A percentile compares a stretch with the other conserved stretches of the same genome.
Conservation (phyloP, 1,140 invertebrate genomes). For the Dinoponera quadriceps region DNA sequence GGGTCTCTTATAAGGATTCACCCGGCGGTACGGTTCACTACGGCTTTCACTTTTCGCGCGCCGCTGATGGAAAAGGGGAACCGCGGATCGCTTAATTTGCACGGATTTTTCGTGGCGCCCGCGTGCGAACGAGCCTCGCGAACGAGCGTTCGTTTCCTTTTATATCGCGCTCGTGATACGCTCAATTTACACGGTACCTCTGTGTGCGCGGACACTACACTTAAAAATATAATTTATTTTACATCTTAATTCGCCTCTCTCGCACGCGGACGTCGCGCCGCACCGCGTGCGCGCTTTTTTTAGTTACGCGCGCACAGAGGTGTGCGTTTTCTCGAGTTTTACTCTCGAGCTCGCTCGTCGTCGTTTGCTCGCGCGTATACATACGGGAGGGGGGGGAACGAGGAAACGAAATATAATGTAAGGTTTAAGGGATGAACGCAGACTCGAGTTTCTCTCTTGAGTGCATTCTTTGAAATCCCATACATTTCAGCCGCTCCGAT, state of each 20-base stretch:
- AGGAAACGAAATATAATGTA: conserved; percentile 33
- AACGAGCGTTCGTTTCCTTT: conserved; percentile 36
- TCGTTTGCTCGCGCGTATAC: no score
- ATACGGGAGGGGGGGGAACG: no score
- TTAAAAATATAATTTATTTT: conserved; percentile 58
- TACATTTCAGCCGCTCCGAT: conserved; percentile 33
- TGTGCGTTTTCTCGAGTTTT: conserved; percentile 17
- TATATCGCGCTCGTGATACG: conserved; percentile 56
- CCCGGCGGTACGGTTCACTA: conserved; percentile 33
- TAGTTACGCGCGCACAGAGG: not conserved
- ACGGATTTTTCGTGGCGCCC: conserved; percentile 21
- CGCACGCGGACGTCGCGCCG: not conserved
- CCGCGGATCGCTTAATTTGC: conserved; percentile 54
- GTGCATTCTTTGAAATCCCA: not conserved
- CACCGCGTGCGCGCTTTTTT: not conserved
- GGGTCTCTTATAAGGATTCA: conserved; percentile 71
- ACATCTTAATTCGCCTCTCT: conserved; percentile 29
- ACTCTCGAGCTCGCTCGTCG: not conserved
- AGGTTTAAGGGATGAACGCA: not conserved
- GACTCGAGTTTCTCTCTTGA: not conserved
- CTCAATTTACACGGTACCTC: conserved; percentile 30
- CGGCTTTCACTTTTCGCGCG: conserved; percentile 72
- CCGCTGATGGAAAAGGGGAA: conserved; percentile 58
- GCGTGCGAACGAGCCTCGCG: not conserved
- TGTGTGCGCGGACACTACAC: not conserved